Conservation (phyloP, 2,888 invertebrate species). For the Sesamia inferens region DNA sequence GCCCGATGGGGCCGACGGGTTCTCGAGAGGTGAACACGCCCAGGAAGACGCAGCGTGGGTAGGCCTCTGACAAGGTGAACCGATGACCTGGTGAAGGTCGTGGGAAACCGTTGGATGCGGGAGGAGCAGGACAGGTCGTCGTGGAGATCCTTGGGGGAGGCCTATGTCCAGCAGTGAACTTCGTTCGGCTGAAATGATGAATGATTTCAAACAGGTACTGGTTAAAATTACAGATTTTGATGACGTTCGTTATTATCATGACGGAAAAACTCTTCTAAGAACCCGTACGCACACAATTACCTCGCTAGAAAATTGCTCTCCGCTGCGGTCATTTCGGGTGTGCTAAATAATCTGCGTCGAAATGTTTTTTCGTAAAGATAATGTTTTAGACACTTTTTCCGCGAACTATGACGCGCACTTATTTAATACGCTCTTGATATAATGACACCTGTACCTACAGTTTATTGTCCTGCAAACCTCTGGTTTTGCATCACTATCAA, state of each 20-base stretch:
- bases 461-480: neutral
- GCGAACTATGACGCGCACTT: slow-evolving; percentile 18
- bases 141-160: too few species aligned
- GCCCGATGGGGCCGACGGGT: too few species aligned
- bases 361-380: slow-evolving; percentile 5
- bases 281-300: neutral
- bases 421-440: slow-evolving; percentile 1
- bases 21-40: too few species aligned
- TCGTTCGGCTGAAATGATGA: too few species aligned
- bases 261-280: neutral
- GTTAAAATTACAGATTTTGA: neutral
- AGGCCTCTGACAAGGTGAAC: too few species aligned
- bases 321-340: neutral
- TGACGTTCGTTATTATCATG: neutral
- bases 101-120: too few species aligned
- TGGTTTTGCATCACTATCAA: neutral
- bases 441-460: neutral
- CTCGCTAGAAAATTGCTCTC: neutral
- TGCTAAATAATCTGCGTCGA: slow-evolving; percentile 1
- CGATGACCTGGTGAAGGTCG: too few species aligned
- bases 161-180: too few species aligned
- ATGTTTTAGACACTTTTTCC: slow-evolving; percentile 26
- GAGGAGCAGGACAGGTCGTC: too few species aligned
- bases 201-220: neutral
- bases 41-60: too few species aligned